Conservation (phyloP, 2,113 vertebrate species). For the Notarius lentiginosus region DNA sequence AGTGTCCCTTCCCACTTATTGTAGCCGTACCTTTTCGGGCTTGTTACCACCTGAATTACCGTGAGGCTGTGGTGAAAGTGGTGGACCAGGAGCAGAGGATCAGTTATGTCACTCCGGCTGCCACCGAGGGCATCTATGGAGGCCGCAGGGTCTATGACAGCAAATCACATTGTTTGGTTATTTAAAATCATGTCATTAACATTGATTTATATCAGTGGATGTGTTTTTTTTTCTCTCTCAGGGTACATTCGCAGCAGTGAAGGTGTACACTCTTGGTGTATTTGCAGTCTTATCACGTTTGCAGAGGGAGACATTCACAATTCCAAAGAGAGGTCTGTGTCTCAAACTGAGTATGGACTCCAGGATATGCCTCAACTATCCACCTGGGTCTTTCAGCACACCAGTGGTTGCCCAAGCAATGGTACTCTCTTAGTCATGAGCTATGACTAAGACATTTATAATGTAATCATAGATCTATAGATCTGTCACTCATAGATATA, state of each 20-base stretch:
- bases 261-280: constrained; percentile 79
- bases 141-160: constrained; percentile 31
- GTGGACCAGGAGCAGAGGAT: constrained; percentile 61
- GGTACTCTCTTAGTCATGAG: constrained; percentile 66
- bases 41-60: constrained; percentile 75
- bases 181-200: background rate
- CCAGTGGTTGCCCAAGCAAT: constrained; percentile 77
- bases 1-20: constrained; percentile 72
- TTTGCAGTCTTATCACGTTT: constrained; percentile 85
- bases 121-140: constrained; percentile 38
- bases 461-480: background rate
- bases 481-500: background rate
- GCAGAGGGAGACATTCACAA: constrained; percentile 80
- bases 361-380: constrained; percentile 79
- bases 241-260: constrained; percentile 79
- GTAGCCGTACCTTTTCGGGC: constrained; percentile 76
- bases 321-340: constrained; percentile 75
- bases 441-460: background rate
- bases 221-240: constrained; percentile 41
- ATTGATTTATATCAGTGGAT: background rate
- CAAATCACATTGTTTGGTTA: background rate
- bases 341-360: constrained; percentile 78
- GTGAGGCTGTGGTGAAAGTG: constrained; percentile 80
- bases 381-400: constrained; percentile 75
- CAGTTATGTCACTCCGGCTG: constrained; percentile 64